These are phyloP conservation scores for Pocillopora verrucosa DNA, from an alignment of 64 coral and sea anemone genomes.

Conservation along the genomic window DNA sequence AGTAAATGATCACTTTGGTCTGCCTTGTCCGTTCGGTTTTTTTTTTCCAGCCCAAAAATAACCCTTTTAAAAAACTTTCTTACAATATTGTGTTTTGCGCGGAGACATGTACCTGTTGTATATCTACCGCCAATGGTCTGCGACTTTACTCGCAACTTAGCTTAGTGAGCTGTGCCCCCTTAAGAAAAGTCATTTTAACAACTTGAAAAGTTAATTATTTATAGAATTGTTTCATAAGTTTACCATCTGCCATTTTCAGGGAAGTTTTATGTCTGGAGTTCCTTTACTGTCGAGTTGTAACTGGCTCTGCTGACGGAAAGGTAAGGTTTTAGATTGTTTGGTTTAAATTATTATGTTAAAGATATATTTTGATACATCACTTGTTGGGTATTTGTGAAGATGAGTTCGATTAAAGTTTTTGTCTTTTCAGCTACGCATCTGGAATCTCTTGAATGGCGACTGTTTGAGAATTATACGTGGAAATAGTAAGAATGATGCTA, in stretches of 20 bases:
- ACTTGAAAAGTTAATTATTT: too few relatives aligned
- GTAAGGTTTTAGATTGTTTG: slow-evolving; percentile 38
- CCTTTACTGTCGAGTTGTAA: slow-evolving; percentile 89
- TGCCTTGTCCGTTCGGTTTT: too few relatives aligned
- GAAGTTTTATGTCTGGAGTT: slow-evolving; percentile 92
- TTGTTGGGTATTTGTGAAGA: not conserved
- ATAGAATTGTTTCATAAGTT: not conserved
- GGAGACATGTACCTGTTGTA: too few relatives aligned
- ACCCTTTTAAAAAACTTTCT: too few relatives aligned
- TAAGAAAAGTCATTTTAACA: too few relatives aligned
- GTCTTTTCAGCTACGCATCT: slow-evolving; percentile 71
- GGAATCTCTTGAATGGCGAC: slow-evolving; percentile 95
- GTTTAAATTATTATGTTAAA: not conserved
- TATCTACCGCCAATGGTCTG: too few relatives aligned
- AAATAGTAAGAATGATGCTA: slow-evolving; percentile 92
- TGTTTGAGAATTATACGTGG: slow-evolving; percentile 92
- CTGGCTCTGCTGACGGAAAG: slow-evolving; percentile 97
- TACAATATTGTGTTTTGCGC: too few relatives aligned
- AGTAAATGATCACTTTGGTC: too few relatives aligned
- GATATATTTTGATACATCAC: not conserved
- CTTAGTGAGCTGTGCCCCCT: too few relatives aligned
- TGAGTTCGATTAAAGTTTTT: not conserved
- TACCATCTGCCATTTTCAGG: slow-evolving; percentile 42
- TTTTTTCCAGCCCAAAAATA: too few relatives aligned
- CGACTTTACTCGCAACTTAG: too few relatives aligned